Base-by-base conservation (phyloP, 2,888 invertebrate species). In the Julus scanicus region DNA sequence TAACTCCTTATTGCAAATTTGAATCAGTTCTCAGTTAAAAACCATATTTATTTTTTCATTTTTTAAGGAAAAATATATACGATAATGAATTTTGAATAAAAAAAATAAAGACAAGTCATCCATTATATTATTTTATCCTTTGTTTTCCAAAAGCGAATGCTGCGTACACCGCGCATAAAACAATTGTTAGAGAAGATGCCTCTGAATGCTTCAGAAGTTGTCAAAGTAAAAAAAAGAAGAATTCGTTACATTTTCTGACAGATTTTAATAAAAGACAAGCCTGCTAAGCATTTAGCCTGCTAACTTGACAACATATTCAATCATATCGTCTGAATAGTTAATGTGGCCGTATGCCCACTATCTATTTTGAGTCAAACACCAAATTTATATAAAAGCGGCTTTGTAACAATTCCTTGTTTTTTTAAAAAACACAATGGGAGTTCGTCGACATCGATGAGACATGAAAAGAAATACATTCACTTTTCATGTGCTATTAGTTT, bases 261-360 rank as follows among this genome's bases (percentile, higher is more conserved):
- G 71, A 71, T 71, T 71, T 71, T 71, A 71, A 71, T 71, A 71
- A 71, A 71, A 71, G 71, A 71, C 71, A 71, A 71, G 71, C 4
- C 29, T 71, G 29, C 20, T 29, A 8, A 9, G 71, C 29, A 71
- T 71, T 71, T 29, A 20, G 6, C 71, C n/a, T 29, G 71, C 71
- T 71, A 29, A 29, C 20, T 29, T 71, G 71, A 17, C 17, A 63
- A 63, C 20, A 71, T 20, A 9, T 29, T 9, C 71, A 9, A 71
- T 71, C 29, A 29, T 71, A 11, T n/a, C 17, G 20, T 71, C 71
- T 71, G 20, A 71, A 71, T 71, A 71, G 63, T 63, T 63, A 63
- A 63, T 63, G n/a, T 0, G 71, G 71, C 29, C 71, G 29, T 3
- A 29, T 71, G 71, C 71, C 71, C 71, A 71, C 71, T 29, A 71